Conservation (phyloP, 2,888 invertebrate genomes). For the Anticlea derivata region DNA sequence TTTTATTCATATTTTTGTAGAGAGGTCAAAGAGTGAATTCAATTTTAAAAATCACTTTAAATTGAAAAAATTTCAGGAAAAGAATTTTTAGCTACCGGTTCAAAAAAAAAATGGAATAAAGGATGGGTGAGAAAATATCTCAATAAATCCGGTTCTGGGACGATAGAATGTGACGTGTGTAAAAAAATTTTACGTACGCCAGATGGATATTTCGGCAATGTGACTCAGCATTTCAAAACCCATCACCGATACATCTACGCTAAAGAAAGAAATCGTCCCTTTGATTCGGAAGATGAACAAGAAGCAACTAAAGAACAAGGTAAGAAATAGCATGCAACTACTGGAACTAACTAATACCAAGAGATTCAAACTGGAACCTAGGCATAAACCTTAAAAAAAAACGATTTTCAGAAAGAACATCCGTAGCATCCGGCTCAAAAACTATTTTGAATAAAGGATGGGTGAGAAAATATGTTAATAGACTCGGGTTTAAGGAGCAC, state of each 20-base stretch:
- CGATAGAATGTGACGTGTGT: not conserved
- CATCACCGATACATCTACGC: not conserved
- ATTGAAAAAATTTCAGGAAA: not conserved
- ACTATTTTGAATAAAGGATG: not conserved
- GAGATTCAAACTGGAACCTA: no score
- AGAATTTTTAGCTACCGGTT: no score
- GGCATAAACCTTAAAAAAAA: no score
- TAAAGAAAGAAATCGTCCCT: not conserved
- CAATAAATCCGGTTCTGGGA: not conserved
- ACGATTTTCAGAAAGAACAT: not conserved
- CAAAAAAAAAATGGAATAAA: not conserved
- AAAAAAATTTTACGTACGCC: not conserved
- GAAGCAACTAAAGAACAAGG: no score
- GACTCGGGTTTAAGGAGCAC: not conserved
- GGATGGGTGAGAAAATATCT: not conserved
- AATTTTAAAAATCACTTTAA: no score
- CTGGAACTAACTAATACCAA: no score
- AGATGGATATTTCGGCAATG: not conserved
- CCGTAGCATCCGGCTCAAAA: not conserved
- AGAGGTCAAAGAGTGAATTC: no score
- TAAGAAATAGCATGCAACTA: no score
- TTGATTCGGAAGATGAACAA: no score
- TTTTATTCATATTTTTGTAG: no score
- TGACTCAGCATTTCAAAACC: not conserved
- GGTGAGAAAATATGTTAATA: conserved; percentile 6